Evolutionary conservation across 2,888 invertebrate species (phyloP), one percentile per base, ranked within the genome.

Genomic region (Schrankia costaestrigalis): DNA sequence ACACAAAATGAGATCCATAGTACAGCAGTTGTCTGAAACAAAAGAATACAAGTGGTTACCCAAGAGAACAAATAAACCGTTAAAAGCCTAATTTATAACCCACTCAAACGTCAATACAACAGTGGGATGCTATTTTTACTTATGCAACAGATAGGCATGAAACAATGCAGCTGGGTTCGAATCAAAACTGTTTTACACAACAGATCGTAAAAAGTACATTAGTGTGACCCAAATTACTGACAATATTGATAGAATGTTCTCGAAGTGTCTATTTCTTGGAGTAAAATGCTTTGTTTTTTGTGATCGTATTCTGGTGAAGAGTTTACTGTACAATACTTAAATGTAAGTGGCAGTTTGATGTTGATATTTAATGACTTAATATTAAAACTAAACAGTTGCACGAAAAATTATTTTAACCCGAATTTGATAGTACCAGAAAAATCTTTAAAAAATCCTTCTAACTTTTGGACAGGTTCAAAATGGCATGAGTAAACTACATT

Each of bases 191-290:
- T 67, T 63, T 68, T 65, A 63, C 65, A 68, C 61, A 68, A 62
- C 63, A 49, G 56, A 56, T 75, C 79, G 76, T 81, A 81, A 81
- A 79, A 79, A 70, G 64, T 59, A 63, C 77, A 76, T 78, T 73
- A 75, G 61, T 49, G 51, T 48, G 63, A 56, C 61, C 74, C 46
- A 63, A 70, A 75, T 76, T 45, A 37, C 66, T 52, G 48, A 48
- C 46, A 58, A 61, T 60, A 51, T 56, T 48, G 52, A 59, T 50
- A 56, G 49, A 51, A 46, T n/a, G n/a, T n/a, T n/a, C n/a, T n/a
- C n/a, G n/a, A n/a, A n/a, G n/a, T n/a, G n/a, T n/a, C n/a, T n/a
- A n/a, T n/a, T n/a, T n/a, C n/a, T n/a, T n/a, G n/a, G n/a, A n/a
- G n/a, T n/a, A n/a, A n/a, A n/a, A n/a, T n/a, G n/a, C n/a, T n/a